phyloP scores from a whole-genome alignment of 2,113 vertebrate genomes.

The Nematolebias whitei region DNA sequence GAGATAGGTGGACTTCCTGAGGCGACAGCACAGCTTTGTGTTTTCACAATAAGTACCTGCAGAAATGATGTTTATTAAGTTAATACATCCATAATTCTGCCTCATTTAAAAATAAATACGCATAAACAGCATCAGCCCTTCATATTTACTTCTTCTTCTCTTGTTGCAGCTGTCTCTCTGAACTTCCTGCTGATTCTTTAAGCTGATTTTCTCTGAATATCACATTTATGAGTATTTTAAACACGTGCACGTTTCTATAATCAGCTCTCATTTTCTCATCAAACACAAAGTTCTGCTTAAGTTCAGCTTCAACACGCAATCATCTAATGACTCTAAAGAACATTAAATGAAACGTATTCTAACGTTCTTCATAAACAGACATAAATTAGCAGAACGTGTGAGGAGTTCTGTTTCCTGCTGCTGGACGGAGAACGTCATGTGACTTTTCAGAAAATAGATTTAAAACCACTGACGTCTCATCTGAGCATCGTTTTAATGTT shows the following conservation, averaged over 20 bases:
- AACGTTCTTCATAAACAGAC: no score
- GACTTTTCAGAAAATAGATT: no score
- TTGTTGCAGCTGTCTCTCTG: background rate
- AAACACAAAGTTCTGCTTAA: background rate
- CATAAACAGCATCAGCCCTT: no score
- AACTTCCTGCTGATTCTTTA: background rate
- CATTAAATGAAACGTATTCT: no score
- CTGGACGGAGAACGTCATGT: background rate
- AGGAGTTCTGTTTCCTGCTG: slow-evolving; percentile 4
- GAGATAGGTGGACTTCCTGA: no score
- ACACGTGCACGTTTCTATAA: background rate
- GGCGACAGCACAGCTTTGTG: no score
- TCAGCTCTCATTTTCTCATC: slow-evolving; percentile 2
- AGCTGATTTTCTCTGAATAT: background rate
- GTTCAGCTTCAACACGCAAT: background rate
- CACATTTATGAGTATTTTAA: accelerated
- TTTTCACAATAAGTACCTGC: no score
- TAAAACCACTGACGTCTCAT: no score
- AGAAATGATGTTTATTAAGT: no score
- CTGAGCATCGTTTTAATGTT: no score
- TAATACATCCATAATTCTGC: background rate
- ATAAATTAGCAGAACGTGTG: no score
- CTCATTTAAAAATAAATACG: background rate
- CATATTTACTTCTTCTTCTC: background rate
- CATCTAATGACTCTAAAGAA: no score